Conservation (phyloP, 2,113 vertebrate species). For the Setophaga kirtlandii region DNA sequence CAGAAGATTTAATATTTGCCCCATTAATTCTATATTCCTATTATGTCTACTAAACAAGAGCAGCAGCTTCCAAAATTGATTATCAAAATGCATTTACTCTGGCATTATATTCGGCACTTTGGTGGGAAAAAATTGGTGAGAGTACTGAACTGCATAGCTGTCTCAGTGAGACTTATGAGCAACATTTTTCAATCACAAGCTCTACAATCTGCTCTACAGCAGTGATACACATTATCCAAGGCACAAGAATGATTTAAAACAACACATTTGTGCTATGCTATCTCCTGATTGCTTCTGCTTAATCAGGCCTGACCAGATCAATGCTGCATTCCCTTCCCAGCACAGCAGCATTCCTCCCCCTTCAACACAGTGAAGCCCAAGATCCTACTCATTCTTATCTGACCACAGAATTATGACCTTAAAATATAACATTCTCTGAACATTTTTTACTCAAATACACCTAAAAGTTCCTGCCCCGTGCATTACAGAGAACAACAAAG, state of each 20-base stretch:
- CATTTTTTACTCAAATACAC: neutral
- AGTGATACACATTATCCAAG: neutral
- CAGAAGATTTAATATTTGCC: neutral
- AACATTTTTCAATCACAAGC: neutral
- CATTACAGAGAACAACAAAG: neutral
- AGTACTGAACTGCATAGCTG: neutral
- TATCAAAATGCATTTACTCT: neutral
- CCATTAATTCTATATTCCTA: neutral
- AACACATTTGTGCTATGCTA: neutral
- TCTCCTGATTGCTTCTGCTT: neutral
- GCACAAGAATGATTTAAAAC: neutral
- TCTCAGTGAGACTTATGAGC: neutral
- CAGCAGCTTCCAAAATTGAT: neutral
- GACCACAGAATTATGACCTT: neutral
- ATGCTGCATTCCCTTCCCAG: neutral
- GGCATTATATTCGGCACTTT: neutral
- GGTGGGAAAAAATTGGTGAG: neutral
- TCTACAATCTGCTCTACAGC: conserved; percentile 2
- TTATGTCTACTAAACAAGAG: neutral
- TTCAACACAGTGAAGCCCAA: neutral
- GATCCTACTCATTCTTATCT: neutral
- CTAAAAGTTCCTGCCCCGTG: neutral
- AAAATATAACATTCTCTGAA: neutral
- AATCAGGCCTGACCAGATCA: neutral
- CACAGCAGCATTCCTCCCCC: neutral